Base-by-base conservation (phyloP, 2,888 invertebrate genomes). In the Leptinotarsa haldemani region DNA sequence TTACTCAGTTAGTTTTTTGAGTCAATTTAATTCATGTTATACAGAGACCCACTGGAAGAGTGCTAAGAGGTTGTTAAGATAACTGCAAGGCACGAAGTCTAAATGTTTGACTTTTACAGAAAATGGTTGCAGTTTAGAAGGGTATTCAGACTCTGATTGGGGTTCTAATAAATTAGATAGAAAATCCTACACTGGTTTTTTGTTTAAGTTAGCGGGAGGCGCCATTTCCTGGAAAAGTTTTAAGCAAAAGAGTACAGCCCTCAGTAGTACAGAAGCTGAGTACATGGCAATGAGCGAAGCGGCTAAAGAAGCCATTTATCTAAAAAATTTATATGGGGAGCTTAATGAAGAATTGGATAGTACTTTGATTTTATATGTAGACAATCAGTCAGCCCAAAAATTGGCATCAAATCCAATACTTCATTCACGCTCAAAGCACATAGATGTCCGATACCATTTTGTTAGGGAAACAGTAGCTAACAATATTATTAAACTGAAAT, bases 181-280 rank as follows among this genome's bases (percentile, higher is more conserved):
- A 25, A 25, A 85, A 82, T 88, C 87, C 3, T 84, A 82, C 71
- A 82, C 82, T 20, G 84, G 83, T 0, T 83, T 70, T 76, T 73
- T 71, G 74, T 83, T 84, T 76, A 74, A 73, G 22, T 53, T 82
- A 22, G 80, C 79, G 50, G 75, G 74, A 50, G 80, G 47, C 47
- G 83, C 83, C 25, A 25, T 25, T 25, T 25, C 25, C 25, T 25
- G 25, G 25, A 25, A 25, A 25, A 25, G 25, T 25, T 25, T 25
- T 25, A 25, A 25, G 74, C 83, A 84, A 66, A 79, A 72, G 67
- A 83, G 81, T n/a, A 80, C 83, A 50, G 84, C 83, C 7, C 66
- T 85, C 7, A 30, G 30, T 30, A 16, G 46, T 9, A 80, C 80
- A 7, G 81, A 83, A 72, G 81, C 82, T 3, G 80, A 84, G 74